phyloP scores from a whole-genome alignment of 2,113 vertebrate species.

The Herpetotheres cachinnans region DNA sequence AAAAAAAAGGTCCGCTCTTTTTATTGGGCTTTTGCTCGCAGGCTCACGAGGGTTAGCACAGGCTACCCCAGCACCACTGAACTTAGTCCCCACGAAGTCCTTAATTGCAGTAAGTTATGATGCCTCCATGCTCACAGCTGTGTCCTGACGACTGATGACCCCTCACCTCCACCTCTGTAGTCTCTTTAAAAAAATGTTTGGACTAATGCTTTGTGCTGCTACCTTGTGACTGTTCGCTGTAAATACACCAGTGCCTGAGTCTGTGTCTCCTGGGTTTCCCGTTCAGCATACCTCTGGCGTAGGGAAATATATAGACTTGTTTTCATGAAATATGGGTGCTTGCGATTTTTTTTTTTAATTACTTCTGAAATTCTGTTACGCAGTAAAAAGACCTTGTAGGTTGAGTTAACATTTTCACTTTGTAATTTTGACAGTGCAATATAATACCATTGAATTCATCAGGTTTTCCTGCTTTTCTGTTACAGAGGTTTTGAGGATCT shows the following conservation, averaged over 20 bases:
- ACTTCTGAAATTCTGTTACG: neutral
- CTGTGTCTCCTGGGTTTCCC: neutral
- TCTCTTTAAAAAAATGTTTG: neutral
- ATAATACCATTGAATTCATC: neutral
- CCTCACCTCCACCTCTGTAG: neutral
- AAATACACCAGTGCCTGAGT: neutral
- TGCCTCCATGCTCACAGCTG: neutral
- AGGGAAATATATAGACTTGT: neutral
- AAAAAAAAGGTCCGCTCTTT: neutral
- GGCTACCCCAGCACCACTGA: neutral
- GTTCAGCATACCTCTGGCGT: neutral
- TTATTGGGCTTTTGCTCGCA: neutral
- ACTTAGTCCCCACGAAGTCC: neutral
- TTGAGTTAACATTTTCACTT: constrained; percentile 23
- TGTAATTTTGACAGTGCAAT: neutral
- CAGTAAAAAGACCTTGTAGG: neutral
- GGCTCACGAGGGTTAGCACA: neutral
- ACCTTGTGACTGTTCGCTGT: neutral
- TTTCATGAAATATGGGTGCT: neutral
- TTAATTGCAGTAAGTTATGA: neutral
- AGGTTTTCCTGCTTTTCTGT: neutral
- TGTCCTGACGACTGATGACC: neutral
- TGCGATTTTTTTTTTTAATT: neutral
- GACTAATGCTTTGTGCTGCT: constrained; percentile 5
- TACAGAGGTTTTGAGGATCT: neutral